phyloP scores from a whole-genome alignment of 2,888 invertebrate genomes.

The Andrena fulva region DNA sequence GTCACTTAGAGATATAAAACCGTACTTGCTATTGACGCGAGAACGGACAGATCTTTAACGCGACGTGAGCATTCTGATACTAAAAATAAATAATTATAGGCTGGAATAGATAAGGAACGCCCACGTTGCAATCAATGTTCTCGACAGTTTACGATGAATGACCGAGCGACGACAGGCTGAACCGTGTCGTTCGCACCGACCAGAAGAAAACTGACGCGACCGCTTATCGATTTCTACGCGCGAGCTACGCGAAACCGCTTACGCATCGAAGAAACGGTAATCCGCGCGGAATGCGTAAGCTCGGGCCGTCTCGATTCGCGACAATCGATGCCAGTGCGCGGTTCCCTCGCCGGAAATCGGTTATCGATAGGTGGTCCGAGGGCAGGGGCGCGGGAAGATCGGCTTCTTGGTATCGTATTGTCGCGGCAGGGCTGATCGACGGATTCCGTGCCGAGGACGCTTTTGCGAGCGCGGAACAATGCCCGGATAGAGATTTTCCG shows the following conservation, averaged over 20 bases:
- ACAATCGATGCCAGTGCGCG: constrained; percentile 41
- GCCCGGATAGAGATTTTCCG: constrained; percentile 57
- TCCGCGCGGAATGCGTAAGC: constrained; percentile 62
- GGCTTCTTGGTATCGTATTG: constrained; percentile 44
- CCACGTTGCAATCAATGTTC: too few relatives aligned
- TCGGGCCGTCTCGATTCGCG: constrained; percentile 47
- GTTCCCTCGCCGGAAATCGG: constrained; percentile 61
- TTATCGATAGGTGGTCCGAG: constrained; percentile 34
- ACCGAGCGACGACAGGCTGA: background rate
- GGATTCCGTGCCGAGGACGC: constrained; percentile 53
- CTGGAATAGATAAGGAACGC: too few relatives aligned
- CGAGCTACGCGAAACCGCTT: constrained; percentile 69
- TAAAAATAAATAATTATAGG: too few relatives aligned
- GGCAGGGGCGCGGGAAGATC: constrained; percentile 27
- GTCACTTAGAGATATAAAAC: too few relatives aligned
- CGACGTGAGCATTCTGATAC: too few relatives aligned
- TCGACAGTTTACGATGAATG: background rate
- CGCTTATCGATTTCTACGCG: constrained; percentile 59
- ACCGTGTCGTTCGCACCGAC: too few relatives aligned
- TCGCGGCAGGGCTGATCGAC: background rate
- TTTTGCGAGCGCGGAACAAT: constrained; percentile 51
- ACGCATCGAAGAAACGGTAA: constrained; percentile 59
- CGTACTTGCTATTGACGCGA: too few relatives aligned
- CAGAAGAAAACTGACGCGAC: background rate
- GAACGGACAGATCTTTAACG: too few relatives aligned